Evolutionary conservation across 2,113 vertebrate species (phyloP), one percentile per base, ranked within the genome.

Genomic region (Chamaetylas fuelleborni): DNA sequence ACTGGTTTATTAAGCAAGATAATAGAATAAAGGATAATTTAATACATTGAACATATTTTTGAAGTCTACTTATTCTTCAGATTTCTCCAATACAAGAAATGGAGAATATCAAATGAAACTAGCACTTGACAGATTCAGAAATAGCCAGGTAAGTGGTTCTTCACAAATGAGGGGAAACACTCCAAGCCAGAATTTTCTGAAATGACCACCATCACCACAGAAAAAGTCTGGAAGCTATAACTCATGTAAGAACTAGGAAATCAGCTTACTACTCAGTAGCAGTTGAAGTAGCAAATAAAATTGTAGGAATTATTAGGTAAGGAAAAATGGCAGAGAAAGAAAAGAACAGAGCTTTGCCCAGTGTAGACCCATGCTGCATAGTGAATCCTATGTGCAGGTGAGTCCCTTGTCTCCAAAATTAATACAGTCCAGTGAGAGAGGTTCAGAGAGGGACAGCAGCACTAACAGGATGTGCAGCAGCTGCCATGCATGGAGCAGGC

Each of bases 401-500:
- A 62, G 42, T 60, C 9, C 40, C 8, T 14, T 22, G 33, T 33
- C 26, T 56, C 66, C 61, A 43, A 36, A 64, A 62, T 1, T 1
- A 10, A 7, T 12, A 14, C 33, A 43, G 12, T 7, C 14, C 34
- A 47, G 14, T 43, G 43, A 57, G 36, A 79, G 57, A 62, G 8
- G 15, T 38, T 38, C 23, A 45, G 67, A 65, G 66, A 64, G 7
- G 6, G 28, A 36, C n/a, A 48, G 60, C 36, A 48, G 64, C 2
- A 48, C 18, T 0, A 2, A 19, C 0, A 45, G 13, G 1, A 0
- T 42, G 53, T 33, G 38, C 29, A n/a, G 16, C n/a, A 53, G 36
- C n/a, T 82, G n/a, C 79, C 51, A 26, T 7, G 18, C 20, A 2
- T 3, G 12, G 45, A 81, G 17, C 67, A 53, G 25, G 34, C 0